Evolutionary conservation across 2,888 invertebrate species (phyloP), one percentile per base, ranked within the genome.

Genomic region (Hedya salicella): DNA sequence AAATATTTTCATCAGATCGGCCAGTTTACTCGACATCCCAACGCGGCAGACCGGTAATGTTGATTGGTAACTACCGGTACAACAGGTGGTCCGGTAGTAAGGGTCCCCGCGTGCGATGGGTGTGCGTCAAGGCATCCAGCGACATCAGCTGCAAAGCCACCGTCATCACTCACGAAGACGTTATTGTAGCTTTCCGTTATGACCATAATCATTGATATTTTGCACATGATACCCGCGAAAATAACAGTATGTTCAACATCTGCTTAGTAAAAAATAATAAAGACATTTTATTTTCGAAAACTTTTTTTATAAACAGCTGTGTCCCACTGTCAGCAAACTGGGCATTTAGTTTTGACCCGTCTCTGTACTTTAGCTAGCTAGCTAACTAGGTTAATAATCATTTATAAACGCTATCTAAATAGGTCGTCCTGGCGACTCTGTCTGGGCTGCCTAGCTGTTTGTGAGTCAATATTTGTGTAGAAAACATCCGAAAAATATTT

Each of bases 41-140:
- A 1, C 80, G 50, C 44, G 86, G 86, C 1, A 81, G 78, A 11
- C 82, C 79, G 0, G 78, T 80, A 17, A 76, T 83, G 17, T 30
- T 74, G 32, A 64, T 81, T 0, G 80, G 79, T 0, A 19, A 40
- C 0, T 79, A 85, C 68, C 70, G 79, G 50, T 85, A 72, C 54
- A 80, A 82, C 65, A 72, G 69, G 25, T 67, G 69, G 11, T n/a
- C 61, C 14, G 62, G 44, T 19, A 71, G 76, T 71, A 82, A 14
- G 11, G 83, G 82, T 0, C 61, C 65, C 0, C 78, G 69, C 32
- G 72, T 67, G 0, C 75, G 78, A 14, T 85, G 85, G 86, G 54
- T 69, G 1, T 86, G 86, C 69, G 77, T 73, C 2, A 78, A 72
- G 53, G 68, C 70, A 13, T 19, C 30, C n/a, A 30, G 56, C 13